A percentile compares a stretch with the other conserved stretches of the same genome.
phyloP scores from a whole-genome alignment of 53 echinoderm and acorn worm species.

The Echinometra lucunter region DNA sequence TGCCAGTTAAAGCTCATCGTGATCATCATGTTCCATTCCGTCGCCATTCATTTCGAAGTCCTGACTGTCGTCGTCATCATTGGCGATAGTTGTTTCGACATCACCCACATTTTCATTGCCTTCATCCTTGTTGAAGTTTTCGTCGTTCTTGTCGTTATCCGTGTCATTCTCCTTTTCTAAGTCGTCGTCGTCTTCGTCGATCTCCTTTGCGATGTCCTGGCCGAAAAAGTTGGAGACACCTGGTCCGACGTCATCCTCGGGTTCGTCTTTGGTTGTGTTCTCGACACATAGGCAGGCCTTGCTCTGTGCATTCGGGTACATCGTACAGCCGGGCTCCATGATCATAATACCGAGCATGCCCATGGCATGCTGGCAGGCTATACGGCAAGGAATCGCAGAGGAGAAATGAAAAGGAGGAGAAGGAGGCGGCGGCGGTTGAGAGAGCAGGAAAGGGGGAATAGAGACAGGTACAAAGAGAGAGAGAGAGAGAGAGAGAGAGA shows the following conservation, averaged over 20 bases:
- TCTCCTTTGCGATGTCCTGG: background rate
- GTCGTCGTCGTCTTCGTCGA: no score
- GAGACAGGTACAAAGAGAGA: no score
- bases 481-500: background rate
- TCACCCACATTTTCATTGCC: background rate
- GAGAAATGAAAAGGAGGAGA: background rate
- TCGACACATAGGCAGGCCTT: slow-evolving; percentile 45
- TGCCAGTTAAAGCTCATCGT: slow-evolving; percentile 4
- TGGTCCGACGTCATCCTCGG: background rate
- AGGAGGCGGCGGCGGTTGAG: background rate
- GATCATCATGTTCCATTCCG: background rate
- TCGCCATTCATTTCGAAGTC: background rate
- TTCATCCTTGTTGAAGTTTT: background rate
- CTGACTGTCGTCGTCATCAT: background rate
- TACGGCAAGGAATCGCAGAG: background rate
- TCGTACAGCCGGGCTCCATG: slow-evolving; percentile 58
- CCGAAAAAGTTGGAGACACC: background rate
- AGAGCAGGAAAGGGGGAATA: no score
- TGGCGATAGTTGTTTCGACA: background rate
- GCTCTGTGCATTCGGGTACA: slow-evolving; percentile 50
- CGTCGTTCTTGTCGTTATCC: background rate
- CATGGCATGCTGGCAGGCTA: slow-evolving; percentile 50
- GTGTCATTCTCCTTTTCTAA: no score
- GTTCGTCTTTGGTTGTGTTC: background rate
- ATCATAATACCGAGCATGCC: slow-evolving; percentile 50